Conservation (phyloP, 1,140 invertebrate species). For the Colletes gigas region DNA sequence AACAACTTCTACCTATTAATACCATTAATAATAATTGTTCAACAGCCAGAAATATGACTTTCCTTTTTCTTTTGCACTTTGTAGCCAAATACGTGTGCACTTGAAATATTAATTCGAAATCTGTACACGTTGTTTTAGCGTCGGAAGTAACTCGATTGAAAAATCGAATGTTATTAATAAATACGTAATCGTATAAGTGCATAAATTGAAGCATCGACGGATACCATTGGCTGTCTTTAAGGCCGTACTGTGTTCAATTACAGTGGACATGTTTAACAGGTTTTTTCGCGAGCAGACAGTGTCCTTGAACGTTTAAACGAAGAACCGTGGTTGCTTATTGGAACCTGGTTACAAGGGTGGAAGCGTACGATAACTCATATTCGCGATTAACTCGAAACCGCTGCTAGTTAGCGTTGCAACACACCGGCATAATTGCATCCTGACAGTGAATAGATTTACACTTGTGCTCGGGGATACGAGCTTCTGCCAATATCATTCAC, state of each 20-base stretch:
- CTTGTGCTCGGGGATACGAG: slow-evolving; percentile 7
- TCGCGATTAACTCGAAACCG: slow-evolving; percentile 33
- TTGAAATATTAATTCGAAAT: too few species aligned
- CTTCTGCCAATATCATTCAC: slow-evolving; percentile 40
- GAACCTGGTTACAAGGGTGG: background rate
- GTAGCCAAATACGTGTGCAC: too few species aligned
- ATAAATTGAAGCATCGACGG: background rate
- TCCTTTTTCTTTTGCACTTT: too few species aligned
- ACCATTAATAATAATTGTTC: too few species aligned
- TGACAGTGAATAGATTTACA: slow-evolving; percentile 31
- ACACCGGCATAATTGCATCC: slow-evolving; percentile 40
- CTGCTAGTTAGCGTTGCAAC: slow-evolving; percentile 29
- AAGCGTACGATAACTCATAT: slow-evolving; percentile 33
- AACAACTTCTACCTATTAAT: too few species aligned
- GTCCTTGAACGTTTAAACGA: background rate
- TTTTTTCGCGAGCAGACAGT: background rate
- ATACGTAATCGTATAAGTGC: too few species aligned
- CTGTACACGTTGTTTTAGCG: too few species aligned
- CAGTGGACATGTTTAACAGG: background rate
- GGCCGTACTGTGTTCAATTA: background rate
- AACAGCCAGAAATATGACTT: too few species aligned
- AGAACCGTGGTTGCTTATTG: background rate
- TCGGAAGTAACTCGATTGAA: too few species aligned
- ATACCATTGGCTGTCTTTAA: background rate
- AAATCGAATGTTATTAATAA: too few species aligned